Conservation (phyloP, 2,113 vertebrate genomes). For the Daphoenositta chrysoptera region DNA sequence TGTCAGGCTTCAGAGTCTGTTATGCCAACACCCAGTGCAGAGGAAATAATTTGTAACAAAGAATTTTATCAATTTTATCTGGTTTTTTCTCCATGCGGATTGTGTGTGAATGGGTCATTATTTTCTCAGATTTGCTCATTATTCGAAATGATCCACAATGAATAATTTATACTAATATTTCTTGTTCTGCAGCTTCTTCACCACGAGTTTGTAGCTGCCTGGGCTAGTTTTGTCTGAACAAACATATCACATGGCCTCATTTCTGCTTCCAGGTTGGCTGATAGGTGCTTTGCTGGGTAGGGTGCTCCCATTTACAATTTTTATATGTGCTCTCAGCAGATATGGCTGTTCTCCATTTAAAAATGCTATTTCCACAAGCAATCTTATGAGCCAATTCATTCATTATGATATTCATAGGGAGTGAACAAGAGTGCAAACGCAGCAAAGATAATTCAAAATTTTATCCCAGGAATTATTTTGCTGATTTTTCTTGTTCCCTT, state of each 20-base stretch:
- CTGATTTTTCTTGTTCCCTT: neutral
- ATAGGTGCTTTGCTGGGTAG: neutral
- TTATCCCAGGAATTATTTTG: neutral
- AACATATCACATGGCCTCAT: constrained; percentile 14
- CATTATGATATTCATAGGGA: neutral
- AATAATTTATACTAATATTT: constrained; percentile 58
- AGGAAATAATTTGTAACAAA: constrained; percentile 66
- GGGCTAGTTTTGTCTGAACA: constrained; percentile 30
- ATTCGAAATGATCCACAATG: constrained; percentile 12
- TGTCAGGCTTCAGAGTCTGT: constrained; percentile 8
- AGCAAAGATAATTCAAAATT: neutral
- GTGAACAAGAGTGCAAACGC: neutral
- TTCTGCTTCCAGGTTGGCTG: constrained; percentile 17
- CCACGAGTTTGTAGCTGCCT: constrained; percentile 31
- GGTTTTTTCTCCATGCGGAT: constrained; percentile 6
- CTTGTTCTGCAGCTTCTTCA: constrained; percentile 41
- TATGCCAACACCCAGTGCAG: neutral
- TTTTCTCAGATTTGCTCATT: constrained; percentile 62
- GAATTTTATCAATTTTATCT: constrained; percentile 60
- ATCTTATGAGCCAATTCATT: neutral
- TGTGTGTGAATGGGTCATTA: constrained; percentile 41
- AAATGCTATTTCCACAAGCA: neutral
- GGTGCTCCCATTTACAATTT: neutral
- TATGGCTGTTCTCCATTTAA: neutral
- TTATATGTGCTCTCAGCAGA: neutral